phyloP scores from a whole-genome alignment of 2,113 vertebrate species.

The Leucopsar rothschildi region DNA sequence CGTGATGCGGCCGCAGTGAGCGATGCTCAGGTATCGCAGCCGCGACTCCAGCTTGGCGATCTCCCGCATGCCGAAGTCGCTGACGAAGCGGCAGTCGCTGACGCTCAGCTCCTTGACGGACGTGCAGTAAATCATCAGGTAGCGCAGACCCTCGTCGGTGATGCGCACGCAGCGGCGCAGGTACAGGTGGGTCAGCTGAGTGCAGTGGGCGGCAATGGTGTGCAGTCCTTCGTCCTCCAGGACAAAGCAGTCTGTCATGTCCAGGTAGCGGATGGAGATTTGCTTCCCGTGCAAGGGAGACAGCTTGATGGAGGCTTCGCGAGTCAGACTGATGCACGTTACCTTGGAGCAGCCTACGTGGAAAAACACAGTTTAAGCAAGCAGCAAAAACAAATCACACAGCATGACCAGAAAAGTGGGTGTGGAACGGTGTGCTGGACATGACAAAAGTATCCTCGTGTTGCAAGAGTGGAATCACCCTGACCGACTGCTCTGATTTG shows the following conservation, averaged over 20 bases:
- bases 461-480: background rate
- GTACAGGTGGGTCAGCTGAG: conserved; percentile 95
- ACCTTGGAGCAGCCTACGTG: conserved; percentile 95
- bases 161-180: conserved; percentile 92
- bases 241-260: conserved; percentile 97
- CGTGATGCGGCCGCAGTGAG: conserved; percentile 94
- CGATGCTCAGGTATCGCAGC: conserved; percentile 94
- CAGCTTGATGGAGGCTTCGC: conserved; percentile 88
- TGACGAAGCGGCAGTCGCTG: conserved; percentile 93
- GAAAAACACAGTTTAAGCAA: background rate
- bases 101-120: conserved; percentile 91
- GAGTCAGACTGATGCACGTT: conserved; percentile 93
- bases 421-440: background rate
- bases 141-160: conserved; percentile 92
- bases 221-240: conserved; percentile 94
- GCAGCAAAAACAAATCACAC: background rate
- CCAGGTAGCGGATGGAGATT: conserved; percentile 92
- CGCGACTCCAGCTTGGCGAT: conserved; percentile 93
- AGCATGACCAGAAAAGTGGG: background rate
- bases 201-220: conserved; percentile 95
- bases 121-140: conserved; percentile 91
- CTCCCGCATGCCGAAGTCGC: conserved; percentile 93
- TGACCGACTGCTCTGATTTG: background rate
- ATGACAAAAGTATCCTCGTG: accelerated
- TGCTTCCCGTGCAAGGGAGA: conserved; percentile 90